phyloP scores from a whole-genome alignment of 2,797 vertebrate species.

The Darevskia nairensis region DNA sequence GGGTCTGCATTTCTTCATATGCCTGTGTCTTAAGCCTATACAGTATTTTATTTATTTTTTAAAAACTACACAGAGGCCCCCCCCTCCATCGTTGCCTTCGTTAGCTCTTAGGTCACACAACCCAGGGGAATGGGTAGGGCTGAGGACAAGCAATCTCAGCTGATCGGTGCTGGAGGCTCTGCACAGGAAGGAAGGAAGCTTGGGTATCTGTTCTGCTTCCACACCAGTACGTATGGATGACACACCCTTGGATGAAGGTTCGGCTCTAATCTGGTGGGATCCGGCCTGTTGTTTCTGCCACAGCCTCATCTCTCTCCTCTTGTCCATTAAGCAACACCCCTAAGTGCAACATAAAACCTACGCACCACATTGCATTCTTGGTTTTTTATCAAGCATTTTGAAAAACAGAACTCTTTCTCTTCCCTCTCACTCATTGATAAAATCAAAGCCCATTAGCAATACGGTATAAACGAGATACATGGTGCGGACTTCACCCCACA shows the following conservation, averaged over 20 bases:
- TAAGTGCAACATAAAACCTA: neutral
- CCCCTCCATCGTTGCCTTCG: neutral
- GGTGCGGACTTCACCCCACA: neutral
- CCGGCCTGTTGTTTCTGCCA: neutral
- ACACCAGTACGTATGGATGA: neutral
- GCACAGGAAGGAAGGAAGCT: neutral
- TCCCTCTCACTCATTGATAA: neutral
- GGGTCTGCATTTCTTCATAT: neutral
- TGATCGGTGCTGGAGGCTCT: neutral
- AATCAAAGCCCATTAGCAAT: neutral
- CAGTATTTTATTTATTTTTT: too few species aligned
- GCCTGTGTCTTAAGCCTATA: neutral
- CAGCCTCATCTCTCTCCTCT: neutral
- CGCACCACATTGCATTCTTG: constrained; percentile 17
- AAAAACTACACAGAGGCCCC: too few species aligned
- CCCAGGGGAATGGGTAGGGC: neutral
- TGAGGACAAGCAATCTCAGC: neutral
- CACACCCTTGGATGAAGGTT: constrained; percentile 18
- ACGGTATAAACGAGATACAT: neutral
- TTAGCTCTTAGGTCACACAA: neutral
- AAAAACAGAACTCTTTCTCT: neutral
- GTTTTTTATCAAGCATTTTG: neutral
- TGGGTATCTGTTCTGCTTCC: neutral
- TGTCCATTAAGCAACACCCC: neutral
- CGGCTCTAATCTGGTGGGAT: neutral